Evolutionary conservation across 2,888 invertebrate genomes (phyloP).

Genomic region (Ophonus ardosiacus): DNA sequence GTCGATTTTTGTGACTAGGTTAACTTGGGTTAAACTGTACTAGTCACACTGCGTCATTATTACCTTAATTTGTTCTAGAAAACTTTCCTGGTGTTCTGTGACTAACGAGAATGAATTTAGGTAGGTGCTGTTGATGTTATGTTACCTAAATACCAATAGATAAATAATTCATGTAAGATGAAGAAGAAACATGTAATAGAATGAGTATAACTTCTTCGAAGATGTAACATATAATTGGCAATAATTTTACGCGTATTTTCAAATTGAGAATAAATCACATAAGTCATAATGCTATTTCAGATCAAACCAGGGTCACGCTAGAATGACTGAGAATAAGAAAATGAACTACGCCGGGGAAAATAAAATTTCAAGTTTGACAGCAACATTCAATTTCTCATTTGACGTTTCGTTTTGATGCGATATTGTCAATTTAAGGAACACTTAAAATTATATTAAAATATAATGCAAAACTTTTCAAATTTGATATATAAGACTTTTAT

Average conservation of each 20-base stretch:
- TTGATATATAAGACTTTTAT: too few relatives aligned
- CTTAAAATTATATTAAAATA: too few relatives aligned
- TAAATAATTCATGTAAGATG: constrained; percentile 27
- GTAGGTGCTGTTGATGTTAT: neutral
- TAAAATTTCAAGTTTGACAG: too few relatives aligned
- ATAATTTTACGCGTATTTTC: neutral
- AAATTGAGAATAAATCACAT: neutral
- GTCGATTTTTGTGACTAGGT: constrained; percentile 22
- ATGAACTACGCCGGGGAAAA: too few relatives aligned
- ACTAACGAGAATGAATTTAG: constrained; percentile 43
- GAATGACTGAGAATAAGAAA: too few relatives aligned
- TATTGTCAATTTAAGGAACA: too few relatives aligned
- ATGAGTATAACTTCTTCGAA: neutral
- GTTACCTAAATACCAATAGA: constrained; percentile 41
- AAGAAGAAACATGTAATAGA: constrained; percentile 12
- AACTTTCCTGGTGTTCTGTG: constrained; percentile 36
- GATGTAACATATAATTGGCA: neutral
- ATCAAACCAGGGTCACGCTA: too few relatives aligned
- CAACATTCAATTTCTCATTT: too few relatives aligned
- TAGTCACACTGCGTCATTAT: constrained; percentile 36
- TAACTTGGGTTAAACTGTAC: constrained; percentile 11
- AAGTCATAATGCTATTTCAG: neutral
- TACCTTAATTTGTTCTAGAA: constrained; percentile 44
- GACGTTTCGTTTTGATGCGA: too few relatives aligned
- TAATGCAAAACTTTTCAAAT: too few relatives aligned